phyloP scores from a whole-genome alignment of 2,113 vertebrate genomes.

The Globicephala melas region DNA sequence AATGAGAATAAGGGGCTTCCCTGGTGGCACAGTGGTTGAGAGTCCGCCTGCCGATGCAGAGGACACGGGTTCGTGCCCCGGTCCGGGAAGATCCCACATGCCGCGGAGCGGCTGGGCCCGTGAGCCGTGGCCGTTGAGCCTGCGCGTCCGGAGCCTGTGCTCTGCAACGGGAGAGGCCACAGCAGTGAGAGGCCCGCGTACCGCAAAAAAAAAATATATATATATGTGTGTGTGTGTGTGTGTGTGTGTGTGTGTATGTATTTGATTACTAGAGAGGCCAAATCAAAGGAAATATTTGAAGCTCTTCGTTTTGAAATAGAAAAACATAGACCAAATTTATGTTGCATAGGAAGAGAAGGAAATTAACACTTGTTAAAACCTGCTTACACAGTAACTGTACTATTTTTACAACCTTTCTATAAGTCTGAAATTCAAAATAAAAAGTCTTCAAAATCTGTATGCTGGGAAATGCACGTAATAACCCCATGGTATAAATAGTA shows the following conservation, averaged over 20 bases:
- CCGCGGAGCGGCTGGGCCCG: too few species aligned
- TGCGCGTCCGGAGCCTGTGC: too few species aligned
- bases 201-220: too few species aligned
- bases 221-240: background rate
- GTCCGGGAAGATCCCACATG: too few species aligned
- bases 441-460: background rate
- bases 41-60: too few species aligned
- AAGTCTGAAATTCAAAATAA: slow-evolving; percentile 23
- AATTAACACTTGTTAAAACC: background rate
- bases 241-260: background rate
- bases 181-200: too few species aligned
- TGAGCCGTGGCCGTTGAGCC: too few species aligned
- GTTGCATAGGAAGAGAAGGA: background rate
- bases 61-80: too few species aligned
- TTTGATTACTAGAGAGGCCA: background rate
- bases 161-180: too few species aligned
- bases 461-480: background rate
- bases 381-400: background rate
- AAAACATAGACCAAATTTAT: background rate
- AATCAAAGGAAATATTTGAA: slow-evolving; percentile 12
- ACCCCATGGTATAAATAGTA: background rate
- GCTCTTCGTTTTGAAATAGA: background rate
- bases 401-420: background rate
- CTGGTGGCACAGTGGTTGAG: too few species aligned
- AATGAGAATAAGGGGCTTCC: background rate